Evolutionary conservation across 2,888 invertebrate genomes (phyloP).

Genomic region (Lepidonotus clava): DNA sequence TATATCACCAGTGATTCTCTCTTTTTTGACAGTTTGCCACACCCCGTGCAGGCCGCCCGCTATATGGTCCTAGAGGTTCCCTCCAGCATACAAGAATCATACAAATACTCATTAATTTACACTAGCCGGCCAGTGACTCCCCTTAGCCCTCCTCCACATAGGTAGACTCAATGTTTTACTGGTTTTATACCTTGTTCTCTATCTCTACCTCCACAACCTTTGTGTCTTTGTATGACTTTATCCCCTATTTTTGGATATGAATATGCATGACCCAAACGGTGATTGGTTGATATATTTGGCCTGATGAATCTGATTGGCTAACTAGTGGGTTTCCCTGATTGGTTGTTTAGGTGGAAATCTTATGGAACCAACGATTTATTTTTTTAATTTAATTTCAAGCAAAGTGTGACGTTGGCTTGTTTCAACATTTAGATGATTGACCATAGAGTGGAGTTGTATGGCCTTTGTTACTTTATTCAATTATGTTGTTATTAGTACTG

Average conservation of each 20-base stretch:
- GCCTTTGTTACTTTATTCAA: constrained; percentile 34
- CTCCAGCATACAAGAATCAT: constrained; percentile 49
- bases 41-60: constrained; percentile 46
- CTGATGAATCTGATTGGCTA: constrained; percentile 39
- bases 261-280: constrained; percentile 38
- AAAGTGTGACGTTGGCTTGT: constrained; percentile 10
- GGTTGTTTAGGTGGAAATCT: constrained; percentile 4
- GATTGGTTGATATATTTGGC: constrained; percentile 37
- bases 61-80: constrained; percentile 57
- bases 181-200: constrained; percentile 47
- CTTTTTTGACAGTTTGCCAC: constrained; percentile 55
- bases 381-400: background rate
- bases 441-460: constrained; percentile 16
- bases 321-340: background rate
- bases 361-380: background rate
- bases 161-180: constrained; percentile 56
- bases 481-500: constrained; percentile 28
- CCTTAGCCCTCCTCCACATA: constrained; percentile 57
- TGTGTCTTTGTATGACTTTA: constrained; percentile 10
- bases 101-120: constrained; percentile 58
- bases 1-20: constrained; percentile 35
- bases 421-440: constrained; percentile 26
- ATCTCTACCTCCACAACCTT: constrained; percentile 2
- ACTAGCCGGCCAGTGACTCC: constrained; percentile 59
- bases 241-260: constrained; percentile 42